phyloP scores from a whole-genome alignment of 2,888 invertebrate species.

The Calameuta idolon region DNA sequence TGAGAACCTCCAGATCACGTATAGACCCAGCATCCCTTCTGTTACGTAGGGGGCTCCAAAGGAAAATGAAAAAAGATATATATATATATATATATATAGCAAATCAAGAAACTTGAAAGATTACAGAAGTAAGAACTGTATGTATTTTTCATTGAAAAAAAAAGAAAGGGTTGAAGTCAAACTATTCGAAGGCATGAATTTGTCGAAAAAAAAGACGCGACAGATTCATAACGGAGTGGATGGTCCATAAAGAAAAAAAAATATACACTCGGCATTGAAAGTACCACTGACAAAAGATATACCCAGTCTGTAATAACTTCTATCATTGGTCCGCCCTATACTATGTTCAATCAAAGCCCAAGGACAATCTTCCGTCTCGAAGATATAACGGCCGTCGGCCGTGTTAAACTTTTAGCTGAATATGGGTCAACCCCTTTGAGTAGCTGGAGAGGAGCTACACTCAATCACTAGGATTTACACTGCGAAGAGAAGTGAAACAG shows the following conservation, averaged over 20 bases:
- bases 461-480: background rate
- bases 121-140: background rate
- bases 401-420: background rate
- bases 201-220: background rate
- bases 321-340: background rate
- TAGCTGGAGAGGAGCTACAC: background rate
- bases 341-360: background rate
- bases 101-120: background rate
- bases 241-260: background rate
- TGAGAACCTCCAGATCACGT: background rate
- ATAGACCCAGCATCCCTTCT: background rate
- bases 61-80: background rate
- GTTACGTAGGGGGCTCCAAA: background rate
- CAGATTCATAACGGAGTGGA: background rate
- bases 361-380: background rate
- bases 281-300: background rate
- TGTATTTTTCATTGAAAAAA: background rate
- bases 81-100: background rate
- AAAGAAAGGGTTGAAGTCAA: background rate
- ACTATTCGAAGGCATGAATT: background rate
- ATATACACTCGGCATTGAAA: background rate
- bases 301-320: background rate
- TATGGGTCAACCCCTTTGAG: background rate
- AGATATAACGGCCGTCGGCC: background rate
- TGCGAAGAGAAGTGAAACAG: background rate